Evolutionary conservation across 2,797 vertebrate genomes (phyloP).

Genomic region (Balearica regulorum): DNA sequence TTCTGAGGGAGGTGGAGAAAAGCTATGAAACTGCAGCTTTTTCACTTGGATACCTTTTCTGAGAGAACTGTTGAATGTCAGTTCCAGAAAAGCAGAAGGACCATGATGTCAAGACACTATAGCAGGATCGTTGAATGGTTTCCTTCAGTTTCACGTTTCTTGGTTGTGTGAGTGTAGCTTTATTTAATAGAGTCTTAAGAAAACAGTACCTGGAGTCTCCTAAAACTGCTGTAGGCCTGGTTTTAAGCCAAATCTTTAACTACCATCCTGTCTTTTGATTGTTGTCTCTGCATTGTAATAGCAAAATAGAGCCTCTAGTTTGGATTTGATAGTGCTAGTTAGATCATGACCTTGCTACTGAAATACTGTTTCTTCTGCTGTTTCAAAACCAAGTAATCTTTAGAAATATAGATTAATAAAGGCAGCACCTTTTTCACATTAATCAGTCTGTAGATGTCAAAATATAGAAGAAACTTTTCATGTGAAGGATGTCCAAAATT

Average conservation of each 20-base stretch:
- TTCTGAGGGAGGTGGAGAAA: neutral
- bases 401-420: neutral
- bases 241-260: constrained; percentile 37
- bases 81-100: neutral
- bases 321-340: neutral
- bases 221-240: neutral
- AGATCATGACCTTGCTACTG: neutral
- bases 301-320: constrained; percentile 14
- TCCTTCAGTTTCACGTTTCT: neutral
- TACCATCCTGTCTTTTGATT: constrained; percentile 33
- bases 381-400: neutral
- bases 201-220: neutral
- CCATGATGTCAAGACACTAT: neutral
- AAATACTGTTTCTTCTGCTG: neutral
- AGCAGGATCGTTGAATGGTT: neutral
- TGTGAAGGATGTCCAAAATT: neutral
- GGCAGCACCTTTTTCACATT: neutral
- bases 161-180: neutral
- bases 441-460: neutral
- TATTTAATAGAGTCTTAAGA: neutral
- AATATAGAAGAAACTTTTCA: neutral
- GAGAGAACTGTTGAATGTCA: neutral
- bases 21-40: neutral
- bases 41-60: neutral
- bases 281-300: constrained; percentile 12